Percentiles rank a stretch among this genome's conserved stretches.
phyloP scores from a whole-genome alignment of 2,113 vertebrate genomes.

The Semnornis frantzii region DNA sequence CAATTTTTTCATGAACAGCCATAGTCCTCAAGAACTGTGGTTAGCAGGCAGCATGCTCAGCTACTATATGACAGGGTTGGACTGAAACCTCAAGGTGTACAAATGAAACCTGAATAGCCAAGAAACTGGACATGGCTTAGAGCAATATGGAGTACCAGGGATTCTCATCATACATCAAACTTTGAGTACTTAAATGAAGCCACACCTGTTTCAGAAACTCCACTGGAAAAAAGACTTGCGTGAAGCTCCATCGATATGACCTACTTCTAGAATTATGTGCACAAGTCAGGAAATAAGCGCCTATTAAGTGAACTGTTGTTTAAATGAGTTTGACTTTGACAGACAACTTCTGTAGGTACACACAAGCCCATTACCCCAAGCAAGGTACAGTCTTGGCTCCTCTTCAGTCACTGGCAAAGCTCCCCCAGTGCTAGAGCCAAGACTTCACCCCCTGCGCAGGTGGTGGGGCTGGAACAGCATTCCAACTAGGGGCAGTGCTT shows the following conservation, averaged over 20 bases:
- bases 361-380: constrained; percentile 1
- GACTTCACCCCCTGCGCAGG: neutral
- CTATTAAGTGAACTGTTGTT: constrained; percentile 1
- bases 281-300: neutral
- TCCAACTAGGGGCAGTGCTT: constrained; percentile 21
- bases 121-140: neutral
- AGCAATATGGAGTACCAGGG: neutral
- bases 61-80: neutral
- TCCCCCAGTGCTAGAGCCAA: neutral
- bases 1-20: neutral
- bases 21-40: neutral
- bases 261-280: neutral
- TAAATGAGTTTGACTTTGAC: neutral
- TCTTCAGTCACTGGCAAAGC: constrained; percentile 41
- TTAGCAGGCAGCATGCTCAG: neutral
- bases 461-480: constrained; percentile 52
- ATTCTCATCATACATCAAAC: neutral
- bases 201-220: neutral
- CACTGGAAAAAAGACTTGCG: neutral
- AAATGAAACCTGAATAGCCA: neutral
- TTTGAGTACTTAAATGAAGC: neutral
- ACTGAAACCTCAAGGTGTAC: neutral
- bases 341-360: constrained; percentile 31
- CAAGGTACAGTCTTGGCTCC: constrained; percentile 31
- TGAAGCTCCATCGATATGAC: neutral